phyloP scores from a whole-genome alignment of 2,113 vertebrate species.

The Proteles cristata region DNA sequence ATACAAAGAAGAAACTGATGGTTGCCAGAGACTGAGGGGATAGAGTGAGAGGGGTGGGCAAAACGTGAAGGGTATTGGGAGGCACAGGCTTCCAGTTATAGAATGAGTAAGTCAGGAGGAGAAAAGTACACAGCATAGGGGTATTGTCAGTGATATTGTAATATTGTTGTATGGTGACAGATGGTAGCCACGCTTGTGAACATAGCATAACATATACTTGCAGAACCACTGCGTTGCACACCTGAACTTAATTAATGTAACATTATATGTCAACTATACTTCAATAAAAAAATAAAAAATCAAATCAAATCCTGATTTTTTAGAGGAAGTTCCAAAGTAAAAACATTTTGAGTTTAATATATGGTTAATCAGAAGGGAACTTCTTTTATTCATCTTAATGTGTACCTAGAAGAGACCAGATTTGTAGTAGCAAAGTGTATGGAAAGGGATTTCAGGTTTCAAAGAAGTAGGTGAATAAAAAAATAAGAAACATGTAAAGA shows the following conservation, averaged over 20 bases:
- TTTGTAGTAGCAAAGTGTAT: neutral
- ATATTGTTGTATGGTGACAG: neutral
- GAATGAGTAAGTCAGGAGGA: neutral
- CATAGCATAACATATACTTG: neutral
- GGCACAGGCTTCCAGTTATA: neutral
- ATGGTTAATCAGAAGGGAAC: neutral
- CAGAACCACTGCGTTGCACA: neutral
- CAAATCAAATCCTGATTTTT: slow-evolving; percentile 17
- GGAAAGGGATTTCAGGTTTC: neutral
- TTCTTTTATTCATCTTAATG: neutral
- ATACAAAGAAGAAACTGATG: neutral
- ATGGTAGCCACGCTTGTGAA: neutral
- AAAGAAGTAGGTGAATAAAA: neutral
- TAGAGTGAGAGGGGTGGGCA: neutral
- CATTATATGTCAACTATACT: neutral
- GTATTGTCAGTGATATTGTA: neutral
- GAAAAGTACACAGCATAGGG: neutral
- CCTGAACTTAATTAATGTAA: neutral
- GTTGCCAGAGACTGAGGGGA: neutral
- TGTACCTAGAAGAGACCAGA: neutral
- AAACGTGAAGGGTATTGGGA: neutral
- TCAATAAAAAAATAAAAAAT: neutral
- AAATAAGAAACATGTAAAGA: neutral
- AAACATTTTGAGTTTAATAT: neutral
- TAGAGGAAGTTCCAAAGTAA: neutral